A percentile compares a stretch with the other conserved stretches of the same genome.
phyloP scores from a whole-genome alignment of 1,140 invertebrate genomes.

The Aphelenchoides fujianensis region DNA sequence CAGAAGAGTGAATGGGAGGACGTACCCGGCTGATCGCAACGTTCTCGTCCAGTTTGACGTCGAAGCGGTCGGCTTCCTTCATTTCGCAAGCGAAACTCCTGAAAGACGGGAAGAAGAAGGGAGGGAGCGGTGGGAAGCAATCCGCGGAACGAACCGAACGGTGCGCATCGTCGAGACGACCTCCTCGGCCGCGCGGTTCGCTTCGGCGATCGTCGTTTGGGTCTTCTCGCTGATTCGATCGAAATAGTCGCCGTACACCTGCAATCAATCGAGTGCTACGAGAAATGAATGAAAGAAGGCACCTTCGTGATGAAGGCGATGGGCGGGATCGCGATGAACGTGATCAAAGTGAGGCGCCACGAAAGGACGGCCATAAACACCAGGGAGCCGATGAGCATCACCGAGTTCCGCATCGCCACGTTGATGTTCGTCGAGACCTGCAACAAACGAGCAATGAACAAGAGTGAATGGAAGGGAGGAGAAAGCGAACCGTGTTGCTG shows the following conservation, averaged over 20 bases:
- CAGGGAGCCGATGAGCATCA: slow-evolving; percentile 54
- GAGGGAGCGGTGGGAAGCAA: background rate
- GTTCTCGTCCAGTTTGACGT: background rate
- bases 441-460: too few relatives aligned
- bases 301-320: slow-evolving; percentile 39
- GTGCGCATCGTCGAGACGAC: background rate
- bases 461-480: too few relatives aligned
- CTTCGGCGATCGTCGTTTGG: slow-evolving; percentile 60
- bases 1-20: background rate
- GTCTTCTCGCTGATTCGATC: slow-evolving; percentile 48
- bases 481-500: slow-evolving; percentile 47
- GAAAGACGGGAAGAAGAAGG: background rate
- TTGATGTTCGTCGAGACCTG: slow-evolving; percentile 26
- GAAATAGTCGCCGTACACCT: slow-evolving; percentile 63
- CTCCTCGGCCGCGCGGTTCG: slow-evolving; percentile 62
- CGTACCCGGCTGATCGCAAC: background rate
- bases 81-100: slow-evolving; percentile 15
- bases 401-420: slow-evolving; percentile 41
- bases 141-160: background rate
- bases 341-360: slow-evolving; percentile 62
- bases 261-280: background rate
- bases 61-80: slow-evolving; percentile 16
- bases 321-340: slow-evolving; percentile 62
- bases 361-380: slow-evolving; percentile 63
- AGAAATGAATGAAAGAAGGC: background rate